Evolutionary conservation across 2,113 vertebrate species (phyloP).

Genomic region (Tautogolabrus adspersus): DNA sequence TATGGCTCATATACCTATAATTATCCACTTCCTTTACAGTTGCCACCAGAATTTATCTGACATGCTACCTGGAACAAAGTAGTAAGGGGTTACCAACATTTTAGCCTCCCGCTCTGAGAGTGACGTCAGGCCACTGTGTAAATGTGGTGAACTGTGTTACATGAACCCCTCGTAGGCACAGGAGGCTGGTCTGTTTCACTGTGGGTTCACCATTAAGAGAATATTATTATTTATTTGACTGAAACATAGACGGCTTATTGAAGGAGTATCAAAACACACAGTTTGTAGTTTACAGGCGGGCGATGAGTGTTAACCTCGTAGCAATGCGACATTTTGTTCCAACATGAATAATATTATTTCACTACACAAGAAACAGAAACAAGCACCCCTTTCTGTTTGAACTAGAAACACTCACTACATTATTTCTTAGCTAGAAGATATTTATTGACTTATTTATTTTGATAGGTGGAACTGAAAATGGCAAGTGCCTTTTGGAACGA

Average conservation of each 20-base stretch:
- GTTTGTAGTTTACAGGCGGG: constrained; percentile 17
- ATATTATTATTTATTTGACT: constrained; percentile 42
- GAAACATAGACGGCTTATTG: constrained; percentile 5
- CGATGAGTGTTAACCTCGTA: constrained; percentile 65
- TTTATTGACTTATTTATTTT: constrained; percentile 70
- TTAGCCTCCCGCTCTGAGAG: neutral
- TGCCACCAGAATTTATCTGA: no score
- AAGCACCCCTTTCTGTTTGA: constrained; percentile 3
- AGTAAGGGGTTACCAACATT: neutral
- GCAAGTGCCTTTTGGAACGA: constrained; percentile 83
- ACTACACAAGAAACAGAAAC: neutral
- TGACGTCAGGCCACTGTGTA: neutral
- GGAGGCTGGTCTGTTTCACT: constrained; percentile 36
- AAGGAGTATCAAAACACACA: constrained; percentile 2
- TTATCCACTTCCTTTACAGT: no score
- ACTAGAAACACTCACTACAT: constrained; percentile 27
- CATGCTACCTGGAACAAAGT: no score
- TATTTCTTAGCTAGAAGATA: constrained; percentile 51
- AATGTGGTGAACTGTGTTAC: constrained; percentile 32
- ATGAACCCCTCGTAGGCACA: constrained; percentile 36
- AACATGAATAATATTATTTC: neutral
- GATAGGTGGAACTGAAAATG: constrained; percentile 68
- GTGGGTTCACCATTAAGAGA: constrained; percentile 36
- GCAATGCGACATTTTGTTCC: constrained; percentile 17
- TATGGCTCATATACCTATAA: no score